phyloP scores from a whole-genome alignment of 2,888 invertebrate species.

The Ectobius pallidus region DNA sequence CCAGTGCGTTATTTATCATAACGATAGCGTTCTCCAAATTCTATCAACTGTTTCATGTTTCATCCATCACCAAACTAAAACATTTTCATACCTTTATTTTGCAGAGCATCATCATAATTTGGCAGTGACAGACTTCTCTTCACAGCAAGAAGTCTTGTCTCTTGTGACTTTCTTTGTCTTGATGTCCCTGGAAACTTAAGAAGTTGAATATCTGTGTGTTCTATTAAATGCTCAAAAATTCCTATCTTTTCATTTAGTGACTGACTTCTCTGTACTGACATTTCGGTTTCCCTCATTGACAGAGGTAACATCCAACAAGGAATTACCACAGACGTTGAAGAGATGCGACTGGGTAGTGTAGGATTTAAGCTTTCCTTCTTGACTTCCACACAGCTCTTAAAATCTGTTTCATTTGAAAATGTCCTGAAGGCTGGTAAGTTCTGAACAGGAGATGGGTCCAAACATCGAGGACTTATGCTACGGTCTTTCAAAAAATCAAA shows the following conservation, averaged over 20 bases:
- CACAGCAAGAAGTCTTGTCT: neutral
- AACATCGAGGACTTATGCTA: constrained; percentile 33
- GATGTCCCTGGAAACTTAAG: neutral
- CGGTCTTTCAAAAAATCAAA: constrained; percentile 34
- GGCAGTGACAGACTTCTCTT: neutral
- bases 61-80: too few species aligned
- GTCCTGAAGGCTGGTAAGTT: constrained; percentile 28
- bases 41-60: too few species aligned
- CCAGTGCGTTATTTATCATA: too few species aligned
- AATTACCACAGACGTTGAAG: neutral
- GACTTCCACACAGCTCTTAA: neutral
- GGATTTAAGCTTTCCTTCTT: neutral
- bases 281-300: neutral
- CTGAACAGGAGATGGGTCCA: constrained; percentile 32
- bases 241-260: constrained; percentile 11
- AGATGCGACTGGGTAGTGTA: neutral
- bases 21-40: too few species aligned
- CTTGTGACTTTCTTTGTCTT: neutral
- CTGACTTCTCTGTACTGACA: neutral
- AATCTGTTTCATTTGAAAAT: constrained; percentile 9
- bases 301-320: neutral
- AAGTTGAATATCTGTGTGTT: neutral
- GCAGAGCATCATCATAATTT: neutral
- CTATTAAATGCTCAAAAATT: neutral
- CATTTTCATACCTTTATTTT: constrained; percentile 1